Base-by-base conservation (phyloP, 1,140 invertebrate genomes). In the Uloborus diversus region DNA sequence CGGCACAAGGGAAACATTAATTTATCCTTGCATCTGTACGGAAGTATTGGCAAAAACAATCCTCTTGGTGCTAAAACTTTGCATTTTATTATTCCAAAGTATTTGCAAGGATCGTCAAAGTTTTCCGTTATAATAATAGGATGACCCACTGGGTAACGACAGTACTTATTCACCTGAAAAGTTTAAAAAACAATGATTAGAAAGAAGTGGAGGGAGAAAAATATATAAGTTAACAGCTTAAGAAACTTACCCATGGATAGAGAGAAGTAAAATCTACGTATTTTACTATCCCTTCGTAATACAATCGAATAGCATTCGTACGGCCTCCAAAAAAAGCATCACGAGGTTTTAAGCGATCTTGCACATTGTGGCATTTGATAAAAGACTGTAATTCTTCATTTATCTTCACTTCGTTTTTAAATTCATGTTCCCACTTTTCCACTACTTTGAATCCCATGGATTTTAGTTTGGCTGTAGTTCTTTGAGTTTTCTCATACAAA, bases 261-360 rank as follows among this genome's bases (percentile, higher is more conserved):
- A 62, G 23, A 9, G 28, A 7, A 3, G 59, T 7, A 20, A 62
- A 62, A 62, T 62, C 30, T 23, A 78, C 3, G 28, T 78, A 78
- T 42, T 51, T 47, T 47, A n/a, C 27, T 14, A 9, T 32, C 11
- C 57, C 30, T 20, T 62, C 59, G n/a, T 33, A 35, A 20, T 28
- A 59, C 11, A 59, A 59, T 9, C 3, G 27, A 13, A 59, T 11
- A 13, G 56, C 56, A 30, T 59, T 59, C 11, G 25, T 59, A 3
- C 56, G 1, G 5, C 11, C 56, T 28, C 56, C 56, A 4, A 28
- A 59, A 62, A 62, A 33, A 1, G 30, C 0, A 17, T 62, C 30
- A 17, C 28, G 0, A 17, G 30, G 59, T 14, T 62, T 62, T 17
- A 62, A 11, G 17, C 30, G 25, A 35, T 33, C 59, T 17, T 14